Conservation (phyloP, 2,113 vertebrate genomes). For the Hemiprocne comata region DNA sequence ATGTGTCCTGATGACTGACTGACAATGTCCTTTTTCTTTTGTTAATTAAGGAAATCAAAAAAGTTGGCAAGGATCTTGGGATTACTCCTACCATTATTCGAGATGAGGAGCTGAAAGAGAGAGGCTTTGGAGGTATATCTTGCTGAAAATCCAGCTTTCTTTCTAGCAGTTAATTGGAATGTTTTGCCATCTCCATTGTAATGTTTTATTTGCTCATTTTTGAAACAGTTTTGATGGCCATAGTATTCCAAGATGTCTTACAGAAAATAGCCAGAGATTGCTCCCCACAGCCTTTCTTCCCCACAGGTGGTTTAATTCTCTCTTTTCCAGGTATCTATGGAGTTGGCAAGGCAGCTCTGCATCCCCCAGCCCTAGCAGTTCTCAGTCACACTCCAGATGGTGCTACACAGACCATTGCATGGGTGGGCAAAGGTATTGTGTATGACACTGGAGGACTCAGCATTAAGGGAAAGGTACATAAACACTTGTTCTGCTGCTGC, state of each 20-base stretch:
- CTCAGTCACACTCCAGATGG: constrained; percentile 93
- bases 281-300: neutral
- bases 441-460: constrained; percentile 98
- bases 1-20: neutral
- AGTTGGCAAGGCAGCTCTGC: constrained; percentile 92
- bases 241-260: neutral
- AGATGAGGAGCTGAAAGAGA: constrained; percentile 90
- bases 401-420: constrained; percentile 96
- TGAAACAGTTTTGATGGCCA: neutral
- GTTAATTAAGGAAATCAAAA: constrained; percentile 88
- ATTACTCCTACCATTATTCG: constrained; percentile 89
- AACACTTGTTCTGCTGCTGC: neutral
- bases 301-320: neutral
- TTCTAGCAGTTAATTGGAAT: neutral
- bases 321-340: constrained; percentile 89
- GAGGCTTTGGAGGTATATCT: constrained; percentile 92
- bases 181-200: neutral
- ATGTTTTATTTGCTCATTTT: neutral
- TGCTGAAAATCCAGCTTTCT: neutral
- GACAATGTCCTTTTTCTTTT: constrained; percentile 29
- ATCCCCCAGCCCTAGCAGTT: constrained; percentile 91
- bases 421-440: constrained; percentile 98
- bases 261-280: neutral
- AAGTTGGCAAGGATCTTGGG: constrained; percentile 87
- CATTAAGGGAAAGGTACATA: constrained; percentile 94